Conservation (phyloP, 2,888 invertebrate species). For the Deilephila elpenor region DNA sequence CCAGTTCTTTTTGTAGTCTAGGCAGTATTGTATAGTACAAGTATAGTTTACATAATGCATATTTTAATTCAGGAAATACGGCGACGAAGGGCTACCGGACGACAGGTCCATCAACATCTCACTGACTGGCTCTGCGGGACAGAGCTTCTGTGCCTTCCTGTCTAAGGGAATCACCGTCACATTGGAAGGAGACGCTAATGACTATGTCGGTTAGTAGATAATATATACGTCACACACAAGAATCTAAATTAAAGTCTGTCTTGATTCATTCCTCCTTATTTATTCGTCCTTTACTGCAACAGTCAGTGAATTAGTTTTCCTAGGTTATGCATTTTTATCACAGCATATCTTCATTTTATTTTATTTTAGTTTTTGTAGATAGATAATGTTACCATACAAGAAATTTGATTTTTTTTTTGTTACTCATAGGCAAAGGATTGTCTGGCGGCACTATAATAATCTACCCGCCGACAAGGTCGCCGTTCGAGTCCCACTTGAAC, state of each 20-base stretch:
- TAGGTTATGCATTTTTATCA: no score
- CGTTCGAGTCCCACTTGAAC: slow-evolving; percentile 96
- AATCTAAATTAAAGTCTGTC: no score
- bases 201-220: slow-evolving; percentile 92
- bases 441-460: slow-evolving; percentile 98
- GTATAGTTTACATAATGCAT: neutral
- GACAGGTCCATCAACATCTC: slow-evolving; percentile 90
- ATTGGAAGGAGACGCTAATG: slow-evolving; percentile 98
- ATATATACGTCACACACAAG: neutral
- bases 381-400: no score
- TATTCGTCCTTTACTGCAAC: no score
- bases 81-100: slow-evolving; percentile 93
- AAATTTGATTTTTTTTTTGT: no score
- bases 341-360: no score
- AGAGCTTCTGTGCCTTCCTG: slow-evolving; percentile 99
- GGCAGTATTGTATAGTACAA: no score
- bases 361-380: no score
- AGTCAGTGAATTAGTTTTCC: no score
- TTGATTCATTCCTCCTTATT: no score
- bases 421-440: slow-evolving; percentile 88
- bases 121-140: slow-evolving; percentile 97
- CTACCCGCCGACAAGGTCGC: slow-evolving; percentile 93
- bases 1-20: no score
- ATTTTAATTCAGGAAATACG: slow-evolving; percentile 88
- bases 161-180: slow-evolving; percentile 95